Evolutionary conservation across 2,113 vertebrate species (phyloP), one percentile per base, ranked within the genome.

Genomic region (Nothobranchius kuhntae): DNA sequence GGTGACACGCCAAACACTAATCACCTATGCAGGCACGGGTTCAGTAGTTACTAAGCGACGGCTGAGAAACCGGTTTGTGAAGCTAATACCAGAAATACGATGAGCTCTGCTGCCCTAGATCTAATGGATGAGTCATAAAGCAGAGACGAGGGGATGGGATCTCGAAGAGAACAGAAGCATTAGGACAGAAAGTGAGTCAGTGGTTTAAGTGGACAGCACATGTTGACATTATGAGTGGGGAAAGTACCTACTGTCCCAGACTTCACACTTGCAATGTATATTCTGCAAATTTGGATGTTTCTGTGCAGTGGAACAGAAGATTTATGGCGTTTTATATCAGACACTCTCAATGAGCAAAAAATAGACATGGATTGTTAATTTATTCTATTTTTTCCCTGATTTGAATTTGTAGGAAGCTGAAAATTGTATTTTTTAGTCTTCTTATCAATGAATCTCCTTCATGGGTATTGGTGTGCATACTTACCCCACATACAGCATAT

Each of bases 201-300:
- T 58, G 66, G 62, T 80, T 65, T 46, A 68, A 77, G 51, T 64
- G 79, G 72, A 79, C 15, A 50, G 73, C 65, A 68, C 44, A 53
- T 83, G 77, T 78, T 86, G 81, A 86, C 62, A 71, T 76, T 72
- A 57, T 42, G 21, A 65, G 36, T 9, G 15, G 52, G 87, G 89
- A 89, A 90, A 91, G 88, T 89, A 91, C 90, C 83, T 63, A 17
- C 13, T 59, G 70, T 73, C 78, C 76, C 77, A 63, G n/a, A 62
- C 52, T 14, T 56, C 42, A 21, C 47, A 58, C 47, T 45, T 42
- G 40, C 15, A 36, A 9, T 8, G 38, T 15, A 26, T 55, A 26
- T 55, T 44, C 17, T 17, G 53, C 13, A 30, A 7, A 42, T 47
- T 7, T 11, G 14, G 46, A 62, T 15, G 11, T 11, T 50, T 51